Percentiles rank a stretch among this genome's conserved stretches.
Conservation (phyloP, 1,140 invertebrate genomes). For the Cydia fagiglandana region DNA sequence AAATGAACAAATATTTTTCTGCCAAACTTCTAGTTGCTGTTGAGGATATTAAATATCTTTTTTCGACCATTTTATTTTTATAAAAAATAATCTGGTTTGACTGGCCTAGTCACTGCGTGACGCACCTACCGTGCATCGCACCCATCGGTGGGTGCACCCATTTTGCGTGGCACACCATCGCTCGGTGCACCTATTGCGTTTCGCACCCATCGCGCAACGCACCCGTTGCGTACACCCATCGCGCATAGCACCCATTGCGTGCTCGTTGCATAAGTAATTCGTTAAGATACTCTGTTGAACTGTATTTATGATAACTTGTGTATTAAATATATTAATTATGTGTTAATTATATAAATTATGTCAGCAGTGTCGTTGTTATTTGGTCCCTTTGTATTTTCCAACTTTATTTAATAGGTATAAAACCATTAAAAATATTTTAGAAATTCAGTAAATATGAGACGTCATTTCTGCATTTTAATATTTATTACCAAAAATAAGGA, state of each 20-base stretch:
- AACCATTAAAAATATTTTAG: background rate
- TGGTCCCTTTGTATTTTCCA: slow-evolving; percentile 1
- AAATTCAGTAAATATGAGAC: background rate
- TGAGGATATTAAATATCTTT: slow-evolving; percentile 67
- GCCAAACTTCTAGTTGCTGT: slow-evolving; percentile 54
- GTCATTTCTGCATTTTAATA: too few species aligned
- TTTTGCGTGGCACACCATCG: background rate
- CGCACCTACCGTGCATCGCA: background rate
- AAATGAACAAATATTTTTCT: slow-evolving; percentile 56
- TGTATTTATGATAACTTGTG: slow-evolving; percentile 46
- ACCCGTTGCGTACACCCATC: background rate
- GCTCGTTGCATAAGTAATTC: background rate
- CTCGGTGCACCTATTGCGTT: background rate
- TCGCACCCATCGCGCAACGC: background rate
- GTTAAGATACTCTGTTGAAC: slow-evolving; percentile 26
- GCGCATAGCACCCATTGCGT: slow-evolving; percentile 33
- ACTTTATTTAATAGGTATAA: background rate
- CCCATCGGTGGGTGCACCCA: background rate
- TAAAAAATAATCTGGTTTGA: slow-evolving; percentile 34
- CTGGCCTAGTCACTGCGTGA: slow-evolving; percentile 48
- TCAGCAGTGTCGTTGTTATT: slow-evolving; percentile 59
- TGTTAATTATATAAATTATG: slow-evolving; percentile 73
- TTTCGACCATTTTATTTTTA: slow-evolving; percentile 35
- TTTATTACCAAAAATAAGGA: too few species aligned
- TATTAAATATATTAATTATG: slow-evolving; percentile 55